phyloP scores from a whole-genome alignment of 2,797 vertebrate genomes.

The Anguilla anguilla region DNA sequence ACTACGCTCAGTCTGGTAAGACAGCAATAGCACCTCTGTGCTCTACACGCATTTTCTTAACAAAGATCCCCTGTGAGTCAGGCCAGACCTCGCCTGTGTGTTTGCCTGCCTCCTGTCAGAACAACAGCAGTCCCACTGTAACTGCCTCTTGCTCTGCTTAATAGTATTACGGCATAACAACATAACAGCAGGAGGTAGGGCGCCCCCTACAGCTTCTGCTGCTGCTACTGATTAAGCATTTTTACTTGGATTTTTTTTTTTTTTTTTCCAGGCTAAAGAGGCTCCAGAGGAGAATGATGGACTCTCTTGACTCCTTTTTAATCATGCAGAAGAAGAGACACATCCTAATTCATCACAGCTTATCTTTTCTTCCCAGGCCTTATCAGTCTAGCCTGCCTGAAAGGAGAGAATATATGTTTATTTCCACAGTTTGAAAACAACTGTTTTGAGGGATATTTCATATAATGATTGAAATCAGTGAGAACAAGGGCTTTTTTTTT shows the following conservation, averaged over 20 bases:
- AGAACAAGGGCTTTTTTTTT: conserved; percentile 47
- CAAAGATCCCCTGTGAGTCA: background rate
- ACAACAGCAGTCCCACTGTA: background rate
- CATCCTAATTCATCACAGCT: conserved; percentile 14
- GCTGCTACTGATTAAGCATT: background rate
- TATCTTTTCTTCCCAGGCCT: background rate
- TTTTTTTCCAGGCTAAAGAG: background rate
- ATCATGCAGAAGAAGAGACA: conserved; percentile 16
- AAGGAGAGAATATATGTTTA: background rate
- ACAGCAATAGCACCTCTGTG: background rate
- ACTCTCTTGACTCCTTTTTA: background rate
- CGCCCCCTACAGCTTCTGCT: background rate
- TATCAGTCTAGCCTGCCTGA: background rate
- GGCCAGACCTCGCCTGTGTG: background rate
- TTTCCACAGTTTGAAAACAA: conserved; percentile 37
- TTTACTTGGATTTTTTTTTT: background rate
- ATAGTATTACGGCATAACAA: background rate
- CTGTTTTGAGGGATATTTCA: conserved; percentile 36
- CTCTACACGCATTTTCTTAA: background rate
- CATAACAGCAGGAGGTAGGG: background rate
- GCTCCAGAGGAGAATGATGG: background rate
- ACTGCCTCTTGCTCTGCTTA: background rate
- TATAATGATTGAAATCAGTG: conserved; percentile 45
- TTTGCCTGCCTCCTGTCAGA: background rate
- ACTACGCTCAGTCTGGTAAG: background rate